Evolutionary conservation across 1,140 invertebrate genomes (phyloP), one percentile per base, ranked within the genome.

Genomic region (Zeugodacus cucurbitae): DNA sequence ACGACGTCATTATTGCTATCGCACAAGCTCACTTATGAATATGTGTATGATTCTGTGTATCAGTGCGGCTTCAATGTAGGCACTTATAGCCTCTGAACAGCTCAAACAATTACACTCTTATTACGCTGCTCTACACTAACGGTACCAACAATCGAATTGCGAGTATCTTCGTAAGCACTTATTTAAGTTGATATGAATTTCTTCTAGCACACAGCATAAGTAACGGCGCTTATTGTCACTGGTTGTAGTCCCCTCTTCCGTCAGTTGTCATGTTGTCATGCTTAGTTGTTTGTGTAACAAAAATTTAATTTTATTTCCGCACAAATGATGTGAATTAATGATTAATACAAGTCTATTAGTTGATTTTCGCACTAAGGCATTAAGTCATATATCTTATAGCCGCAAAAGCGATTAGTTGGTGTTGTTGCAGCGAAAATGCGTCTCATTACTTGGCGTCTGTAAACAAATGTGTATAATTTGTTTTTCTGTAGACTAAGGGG

Each of bases 281-380:
- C 4, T 37, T n/a, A 48, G 22, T 82, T 82, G 74, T 26, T 82
- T 26, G 44, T 82, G 37, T 54, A 82, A 82, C 74, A 48, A 82
- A 82, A 82, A 82, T 44, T 48, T 4, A 8, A 48, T 82, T 82
- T 82, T 82, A 82, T 82, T 82, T 82, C 74, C 74, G 74, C 74
- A 82, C 74, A 82, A 82, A 26, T 48, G 26, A 82, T 82, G 41
- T 4, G 48, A 82, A 48, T 82, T 82, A 82, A 29, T 48, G 74
- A 48, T 37, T 54, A 54, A 54, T 54, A 54, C 48, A 17, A 54
- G 48, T 20, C 48, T 54, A 54, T 54, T 54, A 54, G 48, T 54
- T 26, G 74, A 37, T 74, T 29, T 48, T 82, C 34, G 74, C 32
- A 41, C 26, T 37, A 22, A n/a, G 17, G 34, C 17, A 41, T 26